Percentiles rank a stretch among this genome's conserved stretches.
Evolutionary conservation across 2,797 vertebrate species (phyloP).

Genomic region (Cichlasoma orientale): DNA sequence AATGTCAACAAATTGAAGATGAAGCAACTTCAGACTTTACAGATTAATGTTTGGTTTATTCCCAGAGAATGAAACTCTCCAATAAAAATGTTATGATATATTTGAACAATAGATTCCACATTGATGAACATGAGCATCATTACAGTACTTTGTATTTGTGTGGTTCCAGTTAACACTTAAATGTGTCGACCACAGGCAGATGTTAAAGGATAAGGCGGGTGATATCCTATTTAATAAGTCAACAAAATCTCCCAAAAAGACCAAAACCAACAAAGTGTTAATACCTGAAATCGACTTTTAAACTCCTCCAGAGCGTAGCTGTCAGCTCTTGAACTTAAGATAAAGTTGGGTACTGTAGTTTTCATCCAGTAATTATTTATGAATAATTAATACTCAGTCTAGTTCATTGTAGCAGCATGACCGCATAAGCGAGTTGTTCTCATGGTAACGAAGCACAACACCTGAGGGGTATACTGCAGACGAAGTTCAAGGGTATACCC

Average conservation of each 20-base stretch:
- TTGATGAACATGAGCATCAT: constrained; percentile 29
- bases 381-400: not conserved
- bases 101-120: constrained; percentile 28
- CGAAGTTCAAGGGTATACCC: not conserved
- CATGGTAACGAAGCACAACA: not conserved
- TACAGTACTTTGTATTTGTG: constrained; percentile 32
- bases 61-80: not conserved
- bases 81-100: not conserved
- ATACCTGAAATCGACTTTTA: not conserved
- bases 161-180: constrained; percentile 28
- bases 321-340: not conserved
- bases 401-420: not conserved
- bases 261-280: not conserved
- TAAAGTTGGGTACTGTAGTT: not conserved
- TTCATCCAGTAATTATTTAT: not conserved
- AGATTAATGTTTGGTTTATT: constrained; percentile 39
- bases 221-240: constrained; percentile 13
- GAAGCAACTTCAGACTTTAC: constrained; percentile 6
- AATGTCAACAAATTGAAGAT: not conserved
- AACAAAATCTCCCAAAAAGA: constrained; percentile 1
- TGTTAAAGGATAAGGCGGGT: constrained; percentile 29
- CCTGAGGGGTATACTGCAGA: not conserved
- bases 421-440: not conserved
- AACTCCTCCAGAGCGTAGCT: not conserved
- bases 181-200: constrained; percentile 18